phyloP scores from a whole-genome alignment of 2,888 invertebrate species.

The Thalpophila matura region DNA sequence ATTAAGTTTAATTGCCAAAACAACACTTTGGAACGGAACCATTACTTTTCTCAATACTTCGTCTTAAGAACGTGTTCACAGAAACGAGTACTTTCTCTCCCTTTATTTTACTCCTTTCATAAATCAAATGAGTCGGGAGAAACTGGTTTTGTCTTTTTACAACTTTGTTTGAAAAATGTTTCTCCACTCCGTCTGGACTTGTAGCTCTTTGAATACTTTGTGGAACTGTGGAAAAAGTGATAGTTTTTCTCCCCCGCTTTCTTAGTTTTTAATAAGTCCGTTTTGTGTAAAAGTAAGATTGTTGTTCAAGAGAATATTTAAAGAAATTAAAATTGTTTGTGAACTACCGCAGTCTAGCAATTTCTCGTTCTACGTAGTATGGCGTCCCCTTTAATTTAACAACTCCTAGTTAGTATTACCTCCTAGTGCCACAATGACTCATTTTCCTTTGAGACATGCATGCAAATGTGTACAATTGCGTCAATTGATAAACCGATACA shows the following conservation, averaged over 20 bases:
- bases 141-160: constrained; percentile 53
- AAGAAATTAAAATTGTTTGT: constrained; percentile 19
- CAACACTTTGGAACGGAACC: constrained; percentile 20
- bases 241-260: constrained; percentile 11
- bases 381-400: constrained; percentile 9
- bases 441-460: constrained; percentile 21
- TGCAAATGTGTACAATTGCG: constrained; percentile 17
- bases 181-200: constrained; percentile 32
- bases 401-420: background rate
- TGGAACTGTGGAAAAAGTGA: constrained; percentile 16
- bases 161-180: constrained; percentile 58
- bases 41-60: constrained; percentile 46
- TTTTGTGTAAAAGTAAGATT: constrained; percentile 14
- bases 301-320: constrained; percentile 16
- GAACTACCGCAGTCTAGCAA: background rate
- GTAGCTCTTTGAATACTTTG: constrained; percentile 49
- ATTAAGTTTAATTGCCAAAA: constrained; percentile 32
- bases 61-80: constrained; percentile 41
- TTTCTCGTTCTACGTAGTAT: background rate
- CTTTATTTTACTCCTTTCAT: constrained; percentile 55
- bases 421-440: background rate
- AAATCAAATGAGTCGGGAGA: constrained; percentile 58
- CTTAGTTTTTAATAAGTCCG: constrained; percentile 16
- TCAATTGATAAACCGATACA: constrained; percentile 11
- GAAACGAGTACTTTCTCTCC: constrained; percentile 37